These are phyloP conservation scores for Drosophila nigromelanica DNA, from an alignment of 1,140 invertebrate species.

Conservation along the genomic window DNA sequence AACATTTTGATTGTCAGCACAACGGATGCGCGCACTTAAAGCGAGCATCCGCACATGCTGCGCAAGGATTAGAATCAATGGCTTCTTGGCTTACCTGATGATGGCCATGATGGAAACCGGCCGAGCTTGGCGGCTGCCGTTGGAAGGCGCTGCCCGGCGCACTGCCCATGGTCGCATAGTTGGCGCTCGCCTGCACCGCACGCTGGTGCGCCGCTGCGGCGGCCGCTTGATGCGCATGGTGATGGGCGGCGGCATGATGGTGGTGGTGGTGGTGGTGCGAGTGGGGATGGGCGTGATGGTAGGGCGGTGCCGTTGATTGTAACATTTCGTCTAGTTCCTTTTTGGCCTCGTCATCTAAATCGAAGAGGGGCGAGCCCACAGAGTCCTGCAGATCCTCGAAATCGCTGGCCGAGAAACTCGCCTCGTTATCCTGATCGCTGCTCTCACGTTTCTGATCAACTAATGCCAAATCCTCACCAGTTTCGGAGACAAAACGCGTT, in stretches of 20 bases:
- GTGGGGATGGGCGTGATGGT: conserved; percentile 60
- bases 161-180: conserved; percentile 65
- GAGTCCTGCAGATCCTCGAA: conserved; percentile 73
- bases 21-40: conserved; percentile 64
- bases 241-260: conserved; percentile 47
- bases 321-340: conserved; percentile 83
- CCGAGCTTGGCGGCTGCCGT: conserved; percentile 65
- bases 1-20: conserved; percentile 2
- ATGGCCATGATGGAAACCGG: conserved; percentile 81
- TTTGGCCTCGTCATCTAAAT: conserved; percentile 84
- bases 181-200: conserved; percentile 51
- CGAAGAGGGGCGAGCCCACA: conserved; percentile 78
- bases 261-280: conserved; percentile 57
- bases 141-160: conserved; percentile 78
- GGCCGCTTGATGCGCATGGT: conserved; percentile 53
- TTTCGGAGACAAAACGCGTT: conserved; percentile 52
- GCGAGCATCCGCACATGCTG: conserved; percentile 38
- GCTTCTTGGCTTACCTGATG: conserved; percentile 74
- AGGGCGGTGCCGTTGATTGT: conserved; percentile 78
- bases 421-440: conserved; percentile 33
- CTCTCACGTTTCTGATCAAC: conserved; percentile 18
- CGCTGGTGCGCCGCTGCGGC: conserved; percentile 47
- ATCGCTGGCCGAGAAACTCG: conserved; percentile 53
- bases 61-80: conserved; percentile 40
- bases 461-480: conserved; percentile 56